Conservation (phyloP, 2,113 vertebrate genomes). For the Tichodroma muraria region DNA sequence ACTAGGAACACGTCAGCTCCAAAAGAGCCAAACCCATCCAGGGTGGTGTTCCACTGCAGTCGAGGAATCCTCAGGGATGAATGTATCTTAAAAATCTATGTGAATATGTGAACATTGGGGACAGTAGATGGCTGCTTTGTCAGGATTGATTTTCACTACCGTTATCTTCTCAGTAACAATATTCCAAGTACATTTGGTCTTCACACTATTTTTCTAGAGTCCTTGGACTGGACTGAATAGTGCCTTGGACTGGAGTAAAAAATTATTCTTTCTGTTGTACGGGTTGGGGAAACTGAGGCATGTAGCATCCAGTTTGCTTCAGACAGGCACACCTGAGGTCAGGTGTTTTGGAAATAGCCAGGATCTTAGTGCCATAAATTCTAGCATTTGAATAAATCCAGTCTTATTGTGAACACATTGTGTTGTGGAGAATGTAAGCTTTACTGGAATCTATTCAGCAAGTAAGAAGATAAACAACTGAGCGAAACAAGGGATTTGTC, state of each 20-base stretch:
- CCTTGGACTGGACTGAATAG: neutral
- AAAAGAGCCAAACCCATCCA: neutral
- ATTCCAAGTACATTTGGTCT: neutral
- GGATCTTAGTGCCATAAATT: neutral
- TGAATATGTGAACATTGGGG: neutral
- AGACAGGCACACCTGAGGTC: neutral
- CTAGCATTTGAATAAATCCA: neutral
- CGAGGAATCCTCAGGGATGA: neutral
- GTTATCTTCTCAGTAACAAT: neutral
- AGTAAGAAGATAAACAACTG: neutral
- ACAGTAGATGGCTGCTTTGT: neutral
- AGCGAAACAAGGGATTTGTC: neutral
- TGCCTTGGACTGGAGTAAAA: neutral
- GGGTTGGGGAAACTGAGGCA: neutral
- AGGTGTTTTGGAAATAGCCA: neutral
- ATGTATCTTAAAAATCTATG: neutral
- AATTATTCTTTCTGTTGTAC: neutral
- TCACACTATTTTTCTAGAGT: neutral
- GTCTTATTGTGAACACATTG: neutral
- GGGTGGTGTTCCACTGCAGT: neutral
- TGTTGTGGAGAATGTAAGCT: neutral
- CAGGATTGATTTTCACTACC: neutral
- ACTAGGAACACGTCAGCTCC: neutral
- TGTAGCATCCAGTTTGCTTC: neutral
- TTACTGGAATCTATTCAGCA: neutral